These are phyloP conservation scores for Furnarius figulus DNA, from an alignment of 2,113 vertebrate species.

Conservation along the genomic window DNA sequence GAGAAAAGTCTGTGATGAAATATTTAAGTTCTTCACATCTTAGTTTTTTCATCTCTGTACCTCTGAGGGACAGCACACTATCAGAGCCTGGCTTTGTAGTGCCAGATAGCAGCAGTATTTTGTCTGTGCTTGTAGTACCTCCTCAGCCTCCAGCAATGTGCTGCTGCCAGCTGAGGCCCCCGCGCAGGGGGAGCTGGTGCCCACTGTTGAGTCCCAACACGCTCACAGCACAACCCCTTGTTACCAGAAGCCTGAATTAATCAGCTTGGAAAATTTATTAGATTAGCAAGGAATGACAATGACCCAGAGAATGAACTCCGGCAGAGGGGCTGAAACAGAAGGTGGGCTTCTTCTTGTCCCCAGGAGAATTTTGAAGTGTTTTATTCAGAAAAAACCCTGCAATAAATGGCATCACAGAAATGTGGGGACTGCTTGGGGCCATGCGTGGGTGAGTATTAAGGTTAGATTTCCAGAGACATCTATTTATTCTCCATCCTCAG, in stretches of 20 bases:
- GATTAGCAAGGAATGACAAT: neutral
- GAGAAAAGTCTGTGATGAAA: conserved; percentile 1
- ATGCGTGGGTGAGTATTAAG: accelerated
- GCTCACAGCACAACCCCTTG: neutral
- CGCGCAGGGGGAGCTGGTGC: accelerated
- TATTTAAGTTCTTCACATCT: neutral
- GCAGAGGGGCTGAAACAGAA: neutral
- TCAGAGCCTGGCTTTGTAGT: neutral
- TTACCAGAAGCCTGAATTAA: neutral
- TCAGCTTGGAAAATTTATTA: neutral
- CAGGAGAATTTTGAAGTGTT: neutral
- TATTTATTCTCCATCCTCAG: neutral
- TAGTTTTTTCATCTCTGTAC: neutral
- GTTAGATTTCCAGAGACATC: neutral
- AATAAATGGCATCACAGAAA: neutral
- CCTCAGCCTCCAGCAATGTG: neutral
- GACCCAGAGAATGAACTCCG: neutral
- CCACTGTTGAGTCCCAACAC: neutral
- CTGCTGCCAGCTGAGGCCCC: neutral
- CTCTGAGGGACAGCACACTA: neutral
- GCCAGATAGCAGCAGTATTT: neutral
- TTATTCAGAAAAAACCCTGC: neutral
- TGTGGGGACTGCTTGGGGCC: neutral
- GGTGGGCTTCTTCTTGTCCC: neutral
- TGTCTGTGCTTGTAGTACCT: neutral